These are phyloP conservation scores for Calliphora vomitoria DNA, from an alignment of 2,888 invertebrate genomes.

Conservation along the genomic window DNA sequence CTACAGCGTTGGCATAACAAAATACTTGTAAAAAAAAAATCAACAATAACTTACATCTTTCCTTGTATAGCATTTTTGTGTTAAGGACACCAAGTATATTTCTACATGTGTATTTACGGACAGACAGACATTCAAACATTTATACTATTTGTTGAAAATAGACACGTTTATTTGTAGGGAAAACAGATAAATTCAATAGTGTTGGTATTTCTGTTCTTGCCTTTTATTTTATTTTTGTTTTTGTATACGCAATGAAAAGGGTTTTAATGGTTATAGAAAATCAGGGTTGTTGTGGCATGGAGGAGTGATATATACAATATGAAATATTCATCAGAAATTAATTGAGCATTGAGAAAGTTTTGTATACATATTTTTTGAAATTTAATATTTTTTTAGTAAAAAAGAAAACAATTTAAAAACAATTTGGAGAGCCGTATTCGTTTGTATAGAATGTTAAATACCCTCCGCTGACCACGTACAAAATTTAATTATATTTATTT, in stretches of 20 bases:
- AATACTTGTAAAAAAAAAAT: constrained; percentile 15
- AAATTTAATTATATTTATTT: too few relatives aligned
- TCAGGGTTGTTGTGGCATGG: constrained; percentile 9
- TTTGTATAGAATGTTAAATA: too few relatives aligned
- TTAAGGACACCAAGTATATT: constrained; percentile 38
- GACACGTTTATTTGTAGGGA: constrained; percentile 40
- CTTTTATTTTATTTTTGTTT: neutral
- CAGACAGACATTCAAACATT: neutral
- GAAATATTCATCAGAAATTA: constrained; percentile 13
- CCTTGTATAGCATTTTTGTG: neutral
- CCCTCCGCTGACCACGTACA: too few relatives aligned
- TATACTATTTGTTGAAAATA: constrained; percentile 54
- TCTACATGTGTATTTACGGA: constrained; percentile 16
- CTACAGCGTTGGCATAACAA: constrained; percentile 45
- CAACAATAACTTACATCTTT: constrained; percentile 30
- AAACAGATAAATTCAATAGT: constrained; percentile 41
- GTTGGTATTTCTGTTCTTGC: constrained; percentile 15
- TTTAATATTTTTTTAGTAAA: too few relatives aligned
- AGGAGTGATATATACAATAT: constrained; percentile 9
- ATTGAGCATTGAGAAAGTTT: neutral
- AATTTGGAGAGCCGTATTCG: too few relatives aligned
- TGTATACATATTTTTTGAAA: too few relatives aligned
- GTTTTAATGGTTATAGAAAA: constrained; percentile 18
- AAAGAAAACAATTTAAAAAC: too few relatives aligned
- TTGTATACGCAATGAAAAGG: constrained; percentile 36